Evolutionary conservation across 1,140 invertebrate genomes (phyloP).

Genomic region (Brachystomella parvula): DNA sequence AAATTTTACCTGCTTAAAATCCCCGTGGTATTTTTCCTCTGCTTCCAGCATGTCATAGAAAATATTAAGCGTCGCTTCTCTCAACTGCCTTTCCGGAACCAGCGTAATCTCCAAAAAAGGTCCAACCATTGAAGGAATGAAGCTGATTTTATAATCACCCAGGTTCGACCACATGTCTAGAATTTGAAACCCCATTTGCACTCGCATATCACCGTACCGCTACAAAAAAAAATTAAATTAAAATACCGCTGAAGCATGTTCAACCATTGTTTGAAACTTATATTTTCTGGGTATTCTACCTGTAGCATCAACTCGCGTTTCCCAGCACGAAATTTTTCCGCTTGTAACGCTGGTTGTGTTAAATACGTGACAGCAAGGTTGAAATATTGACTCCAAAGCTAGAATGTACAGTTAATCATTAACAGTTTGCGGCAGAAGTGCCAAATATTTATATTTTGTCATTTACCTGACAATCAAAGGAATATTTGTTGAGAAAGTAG

Average conservation of each 20-base stretch:
- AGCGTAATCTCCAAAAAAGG: constrained; percentile 89
- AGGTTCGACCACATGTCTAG: constrained; percentile 53
- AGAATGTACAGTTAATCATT: constrained; percentile 43
- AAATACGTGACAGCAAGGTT: constrained; percentile 78
- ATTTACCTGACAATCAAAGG: constrained; percentile 58
- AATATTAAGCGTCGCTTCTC: constrained; percentile 87
- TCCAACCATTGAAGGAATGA: constrained; percentile 87
- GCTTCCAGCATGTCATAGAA: constrained; percentile 92
- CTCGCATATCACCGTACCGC: constrained; percentile 80
- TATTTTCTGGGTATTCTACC: constrained; percentile 41
- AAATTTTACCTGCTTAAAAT: constrained; percentile 61
- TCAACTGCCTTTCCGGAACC: constrained; percentile 75
- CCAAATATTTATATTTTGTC: constrained; percentile 35
- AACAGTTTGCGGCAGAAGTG: background rate
- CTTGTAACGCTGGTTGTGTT: constrained; percentile 74
- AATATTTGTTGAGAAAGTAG: constrained; percentile 62
- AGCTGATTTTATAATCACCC: constrained; percentile 72
- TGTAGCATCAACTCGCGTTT: constrained; percentile 68
- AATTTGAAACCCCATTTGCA: constrained; percentile 87
- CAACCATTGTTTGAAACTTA: no score
- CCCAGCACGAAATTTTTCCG: constrained; percentile 71
- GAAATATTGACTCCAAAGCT: constrained; percentile 86
- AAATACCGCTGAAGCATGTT: no score
- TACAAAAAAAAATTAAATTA: background rate
- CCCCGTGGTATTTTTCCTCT: constrained; percentile 71